These are phyloP conservation scores for Cephus rjabovi DNA, from an alignment of 2,888 invertebrate species.

Conservation along the genomic window DNA sequence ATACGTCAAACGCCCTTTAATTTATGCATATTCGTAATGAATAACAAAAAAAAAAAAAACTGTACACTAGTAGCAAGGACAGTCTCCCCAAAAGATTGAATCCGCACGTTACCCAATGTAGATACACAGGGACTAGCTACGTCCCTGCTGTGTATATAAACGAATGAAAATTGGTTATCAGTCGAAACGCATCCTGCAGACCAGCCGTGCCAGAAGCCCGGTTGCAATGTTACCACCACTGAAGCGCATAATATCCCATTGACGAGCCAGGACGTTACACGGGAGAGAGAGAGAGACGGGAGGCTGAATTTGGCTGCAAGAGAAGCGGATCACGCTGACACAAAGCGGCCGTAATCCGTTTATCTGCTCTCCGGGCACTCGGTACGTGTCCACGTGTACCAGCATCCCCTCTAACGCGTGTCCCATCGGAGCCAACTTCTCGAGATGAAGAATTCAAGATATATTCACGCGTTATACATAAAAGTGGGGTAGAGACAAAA, in stretches of 20 bases:
- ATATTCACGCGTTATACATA: too few species aligned
- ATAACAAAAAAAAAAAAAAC: too few species aligned
- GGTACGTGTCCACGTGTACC: slow-evolving; percentile 48
- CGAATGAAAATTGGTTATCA: slow-evolving; percentile 65
- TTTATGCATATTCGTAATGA: too few species aligned
- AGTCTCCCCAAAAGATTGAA: too few species aligned
- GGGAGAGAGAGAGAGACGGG: background rate
- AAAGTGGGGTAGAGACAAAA: too few species aligned
- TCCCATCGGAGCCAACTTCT: background rate
- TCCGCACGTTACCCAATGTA: too few species aligned
- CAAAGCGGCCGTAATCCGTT: slow-evolving; percentile 67
- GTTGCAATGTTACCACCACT: slow-evolving; percentile 55
- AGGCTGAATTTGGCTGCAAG: slow-evolving; percentile 54
- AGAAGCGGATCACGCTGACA: slow-evolving; percentile 65
- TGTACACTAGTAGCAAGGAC: too few species aligned
- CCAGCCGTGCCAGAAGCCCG: slow-evolving; percentile 38
- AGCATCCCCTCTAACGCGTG: slow-evolving; percentile 15
- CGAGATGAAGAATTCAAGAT: too few species aligned
- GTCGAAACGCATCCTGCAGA: slow-evolving; percentile 56
- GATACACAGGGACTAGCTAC: too few species aligned
- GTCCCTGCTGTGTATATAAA: slow-evolving; percentile 24
- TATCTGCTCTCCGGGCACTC: slow-evolving; percentile 63
- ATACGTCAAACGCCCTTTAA: too few species aligned
- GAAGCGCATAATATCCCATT: slow-evolving; percentile 65
- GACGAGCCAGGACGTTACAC: slow-evolving; percentile 40